These are phyloP conservation scores for Arctopsyche grandis DNA, from an alignment of 1,140 invertebrate genomes.

Conservation along the genomic window DNA sequence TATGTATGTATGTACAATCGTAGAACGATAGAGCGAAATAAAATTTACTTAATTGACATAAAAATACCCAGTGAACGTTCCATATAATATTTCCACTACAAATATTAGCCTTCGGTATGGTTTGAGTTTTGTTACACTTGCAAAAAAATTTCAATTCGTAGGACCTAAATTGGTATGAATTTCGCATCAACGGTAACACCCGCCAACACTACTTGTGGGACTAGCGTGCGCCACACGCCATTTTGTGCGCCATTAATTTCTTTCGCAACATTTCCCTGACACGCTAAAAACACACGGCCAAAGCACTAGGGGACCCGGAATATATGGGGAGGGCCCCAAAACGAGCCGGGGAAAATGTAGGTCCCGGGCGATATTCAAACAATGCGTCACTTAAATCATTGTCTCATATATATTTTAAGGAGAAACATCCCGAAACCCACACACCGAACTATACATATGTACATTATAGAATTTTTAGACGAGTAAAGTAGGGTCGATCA, in stretches of 20 bases:
- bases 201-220: slow-evolving; percentile 27
- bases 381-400: slow-evolving; percentile 26
- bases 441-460: too few relatives aligned
- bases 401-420: slow-evolving; percentile 12
- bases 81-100: too few relatives aligned
- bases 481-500: background rate
- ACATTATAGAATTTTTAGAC: too few relatives aligned
- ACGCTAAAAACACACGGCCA: slow-evolving; percentile 42
- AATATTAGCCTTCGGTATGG: too few relatives aligned
- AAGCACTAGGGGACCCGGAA: slow-evolving; percentile 38
- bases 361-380: slow-evolving; percentile 18
- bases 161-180: slow-evolving; percentile 6
- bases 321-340: slow-evolving; percentile 12
- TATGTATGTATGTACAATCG: too few relatives aligned
- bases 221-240: slow-evolving; percentile 42
- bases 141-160: too few relatives aligned
- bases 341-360: slow-evolving; percentile 5
- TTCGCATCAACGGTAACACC: slow-evolving; percentile 17
- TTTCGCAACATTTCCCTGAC: slow-evolving; percentile 44
- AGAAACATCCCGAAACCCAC: background rate
- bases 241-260: slow-evolving; percentile 45
- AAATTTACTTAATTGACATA: too few relatives aligned
- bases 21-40: too few relatives aligned
- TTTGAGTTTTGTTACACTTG: too few relatives aligned
- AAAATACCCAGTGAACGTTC: too few relatives aligned